These are phyloP conservation scores for Stegana nigrithorax DNA, from an alignment of 2,888 invertebrate species.

Conservation along the genomic window DNA sequence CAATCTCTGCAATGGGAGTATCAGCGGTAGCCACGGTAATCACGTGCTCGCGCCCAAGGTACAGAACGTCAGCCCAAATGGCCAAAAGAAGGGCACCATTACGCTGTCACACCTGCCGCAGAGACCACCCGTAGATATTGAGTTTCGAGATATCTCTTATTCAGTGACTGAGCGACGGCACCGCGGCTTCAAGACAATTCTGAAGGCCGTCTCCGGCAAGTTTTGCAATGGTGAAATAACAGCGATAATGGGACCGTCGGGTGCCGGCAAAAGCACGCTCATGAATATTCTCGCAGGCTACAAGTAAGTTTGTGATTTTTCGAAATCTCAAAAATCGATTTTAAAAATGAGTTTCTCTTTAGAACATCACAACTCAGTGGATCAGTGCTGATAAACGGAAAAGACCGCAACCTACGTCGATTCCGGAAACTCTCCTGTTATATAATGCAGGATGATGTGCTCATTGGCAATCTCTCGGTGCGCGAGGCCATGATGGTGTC, in stretches of 20 bases:
- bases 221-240: conserved; percentile 92
- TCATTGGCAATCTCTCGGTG: conserved; percentile 90
- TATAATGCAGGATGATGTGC: conserved; percentile 95
- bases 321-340: background rate
- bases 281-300: conserved; percentile 92
- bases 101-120: conserved; percentile 85
- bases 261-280: conserved; percentile 81
- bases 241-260: conserved; percentile 96
- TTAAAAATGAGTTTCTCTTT: conserved; percentile 30
- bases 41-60: conserved; percentile 76
- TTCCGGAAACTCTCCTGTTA: conserved; percentile 96
- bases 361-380: conserved; percentile 89
- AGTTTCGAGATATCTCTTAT: conserved; percentile 88
- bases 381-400: conserved; percentile 87
- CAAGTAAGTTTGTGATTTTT: conserved; percentile 74
- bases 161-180: conserved; percentile 87
- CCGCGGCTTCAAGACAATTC: conserved; percentile 85
- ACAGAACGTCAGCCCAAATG: conserved; percentile 76
- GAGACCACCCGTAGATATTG: conserved; percentile 89
- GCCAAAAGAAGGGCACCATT: conserved; percentile 77
- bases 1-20: conserved; percentile 78
- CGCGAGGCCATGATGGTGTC: conserved; percentile 94
- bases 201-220: conserved; percentile 89
- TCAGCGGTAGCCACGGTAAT: conserved; percentile 53
- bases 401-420: conserved; percentile 84